Percentiles rank a stretch among this genome's conserved stretches.
Conservation (phyloP, 2,113 vertebrate genomes). For the Sorex fumeus region DNA sequence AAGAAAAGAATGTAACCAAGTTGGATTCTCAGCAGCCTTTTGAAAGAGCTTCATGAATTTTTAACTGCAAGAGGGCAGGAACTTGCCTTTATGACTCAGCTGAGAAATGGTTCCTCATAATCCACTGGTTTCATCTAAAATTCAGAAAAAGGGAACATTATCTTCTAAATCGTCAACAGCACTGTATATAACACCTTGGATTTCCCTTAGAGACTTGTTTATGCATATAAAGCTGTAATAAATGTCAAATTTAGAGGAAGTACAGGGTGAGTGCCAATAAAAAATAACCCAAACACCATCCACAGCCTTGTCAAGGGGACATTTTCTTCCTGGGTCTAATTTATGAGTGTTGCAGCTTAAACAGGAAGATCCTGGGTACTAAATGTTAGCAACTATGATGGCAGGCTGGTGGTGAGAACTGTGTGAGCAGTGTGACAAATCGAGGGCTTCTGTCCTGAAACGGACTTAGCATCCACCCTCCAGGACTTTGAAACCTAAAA, state of each 20-base stretch:
- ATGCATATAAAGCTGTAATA: conserved; percentile 29
- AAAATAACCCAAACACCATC: neutral
- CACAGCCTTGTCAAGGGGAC: neutral
- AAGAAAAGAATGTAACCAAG: neutral
- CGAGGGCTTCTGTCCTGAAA: neutral
- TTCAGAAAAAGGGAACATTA: conserved; percentile 70
- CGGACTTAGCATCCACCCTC: neutral
- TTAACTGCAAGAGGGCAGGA: conserved; percentile 66
- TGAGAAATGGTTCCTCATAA: conserved; percentile 75
- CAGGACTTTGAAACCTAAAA: neutral
- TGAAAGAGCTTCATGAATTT: conserved; percentile 77
- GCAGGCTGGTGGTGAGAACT: neutral
- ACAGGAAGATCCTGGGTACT: neutral
- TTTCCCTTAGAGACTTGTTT: conserved; percentile 65
- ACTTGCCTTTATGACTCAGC: conserved; percentile 80
- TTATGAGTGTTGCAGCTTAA: conserved; percentile 15
- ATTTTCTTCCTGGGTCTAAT: neutral
- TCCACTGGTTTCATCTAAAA: conserved; percentile 69
- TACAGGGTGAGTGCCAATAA: neutral
- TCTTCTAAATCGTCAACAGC: conserved; percentile 68
- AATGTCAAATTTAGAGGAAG: neutral
- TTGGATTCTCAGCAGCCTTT: conserved; percentile 50
- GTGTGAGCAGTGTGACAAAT: neutral
- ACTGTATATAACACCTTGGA: conserved; percentile 47
- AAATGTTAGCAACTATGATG: neutral